Evolutionary conservation across 53 echinoderm and acorn worm genomes (phyloP), one percentile per base, ranked within the genome.

Genomic region (Glandiceps talaboti): DNA sequence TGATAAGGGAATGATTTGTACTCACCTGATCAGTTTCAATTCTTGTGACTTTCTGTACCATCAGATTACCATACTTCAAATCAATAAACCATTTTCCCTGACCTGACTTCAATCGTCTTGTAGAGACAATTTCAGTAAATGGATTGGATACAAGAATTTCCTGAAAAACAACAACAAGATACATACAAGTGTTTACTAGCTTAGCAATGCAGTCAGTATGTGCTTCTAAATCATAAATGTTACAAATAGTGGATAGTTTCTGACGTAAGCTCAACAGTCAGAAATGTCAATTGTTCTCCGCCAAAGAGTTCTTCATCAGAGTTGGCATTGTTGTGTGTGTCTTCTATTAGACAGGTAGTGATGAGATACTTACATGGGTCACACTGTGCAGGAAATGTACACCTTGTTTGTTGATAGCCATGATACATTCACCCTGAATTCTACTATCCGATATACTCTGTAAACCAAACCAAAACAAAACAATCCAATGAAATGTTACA

Each of bases 301-400:
- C n/a, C n/a, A n/a, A n/a, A n/a, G n/a, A n/a, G n/a, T n/a, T n/a
- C n/a, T n/a, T n/a, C n/a, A n/a, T n/a, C n/a, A n/a, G n/a, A n/a
- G n/a, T n/a, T n/a, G n/a, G n/a, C n/a, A n/a, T n/a, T n/a, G n/a
- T n/a, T n/a, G n/a, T n/a, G n/a, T n/a, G n/a, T n/a, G n/a, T n/a
- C n/a, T n/a, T n/a, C n/a, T n/a, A n/a, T n/a, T n/a, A n/a, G n/a
- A n/a, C n/a, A n/a, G n/a, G n/a, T n/a, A n/a, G n/a, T n/a, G n/a
- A n/a, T n/a, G n/a, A n/a, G n/a, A n/a, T 76, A 92, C 92, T 92
- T 83, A 95, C 95, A 45, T 94, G 92, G 27, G 86, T 85, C 27
- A 85, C 31, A 25, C 82, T 74, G 74, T 90, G 74, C 29, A 95
- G 74, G 33, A 95, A 77, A 33, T 82, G 87, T 0, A 95, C 82